Conservation (phyloP, 2,888 invertebrate species). For the Philereme transversata region DNA sequence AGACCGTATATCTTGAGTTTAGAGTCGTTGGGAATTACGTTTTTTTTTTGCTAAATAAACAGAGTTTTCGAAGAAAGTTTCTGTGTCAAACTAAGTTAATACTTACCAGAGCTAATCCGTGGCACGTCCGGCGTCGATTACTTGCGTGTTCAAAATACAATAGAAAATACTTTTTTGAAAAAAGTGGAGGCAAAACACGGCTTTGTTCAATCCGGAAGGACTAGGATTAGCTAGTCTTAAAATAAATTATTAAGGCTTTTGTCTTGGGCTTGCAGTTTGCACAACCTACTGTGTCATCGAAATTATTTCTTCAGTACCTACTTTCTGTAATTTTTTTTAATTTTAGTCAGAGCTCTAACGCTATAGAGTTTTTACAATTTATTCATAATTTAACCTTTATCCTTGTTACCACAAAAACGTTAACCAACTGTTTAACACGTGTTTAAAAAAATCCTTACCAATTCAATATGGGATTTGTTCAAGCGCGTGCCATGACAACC, state of each 20-base stretch:
- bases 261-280: slow-evolving; percentile 16
- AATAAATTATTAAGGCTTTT: background rate
- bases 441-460: no score
- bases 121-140: slow-evolving; percentile 75
- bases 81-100: slow-evolving; percentile 47
- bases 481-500: no score
- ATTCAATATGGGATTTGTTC: no score
- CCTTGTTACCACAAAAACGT: no score
- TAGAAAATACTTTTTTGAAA: slow-evolving; percentile 44
- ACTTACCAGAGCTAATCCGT: slow-evolving; percentile 44
- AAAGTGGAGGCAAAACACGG: slow-evolving; percentile 65
- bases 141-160: slow-evolving; percentile 56
- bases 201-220: slow-evolving; percentile 71
- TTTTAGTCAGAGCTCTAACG: no score
- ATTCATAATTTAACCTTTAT: no score
- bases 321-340: no score
- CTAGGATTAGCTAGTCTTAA: slow-evolving; percentile 22
- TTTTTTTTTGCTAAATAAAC: slow-evolving; percentile 20
- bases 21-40: background rate
- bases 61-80: slow-evolving; percentile 47
- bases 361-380: no score
- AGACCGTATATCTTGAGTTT: background rate
- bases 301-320: no score
- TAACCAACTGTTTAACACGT: no score
- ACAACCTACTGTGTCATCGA: slow-evolving; percentile 9